phyloP scores from a whole-genome alignment of 2,888 invertebrate genomes.

The Steinernema carpocapsae region DNA sequence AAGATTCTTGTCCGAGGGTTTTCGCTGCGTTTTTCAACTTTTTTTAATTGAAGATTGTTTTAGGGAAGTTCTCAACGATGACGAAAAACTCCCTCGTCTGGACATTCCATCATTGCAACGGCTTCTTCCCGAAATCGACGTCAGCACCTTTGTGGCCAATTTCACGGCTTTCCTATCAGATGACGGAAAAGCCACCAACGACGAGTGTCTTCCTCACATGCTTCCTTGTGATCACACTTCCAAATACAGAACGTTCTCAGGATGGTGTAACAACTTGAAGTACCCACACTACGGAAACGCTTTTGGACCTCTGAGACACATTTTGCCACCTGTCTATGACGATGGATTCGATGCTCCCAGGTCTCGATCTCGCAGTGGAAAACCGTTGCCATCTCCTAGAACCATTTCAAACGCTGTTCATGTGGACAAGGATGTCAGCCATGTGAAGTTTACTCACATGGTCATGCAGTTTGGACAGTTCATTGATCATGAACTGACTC shows the following conservation, averaged over 20 bases:
- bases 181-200: conserved; percentile 45
- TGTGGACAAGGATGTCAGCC: conserved; percentile 52
- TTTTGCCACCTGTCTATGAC: conserved; percentile 61
- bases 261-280: conserved; percentile 67
- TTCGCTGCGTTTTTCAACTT: neutral
- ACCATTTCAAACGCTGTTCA: conserved; percentile 86
- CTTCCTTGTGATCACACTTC: conserved; percentile 67
- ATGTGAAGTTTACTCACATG: conserved; percentile 61
- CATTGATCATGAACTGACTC: conserved; percentile 68
- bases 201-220: conserved; percentile 49
- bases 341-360: conserved; percentile 60
- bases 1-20: conserved; percentile 48
- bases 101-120: conserved; percentile 46
- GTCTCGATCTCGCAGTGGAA: conserved; percentile 71
- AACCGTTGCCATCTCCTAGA: conserved; percentile 82
- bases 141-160: conserved; percentile 51
- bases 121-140: conserved; percentile 51
- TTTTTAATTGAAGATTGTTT: conserved; percentile 18
- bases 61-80: conserved; percentile 40
- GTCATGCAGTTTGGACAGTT: conserved; percentile 68
- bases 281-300: conserved; percentile 60
- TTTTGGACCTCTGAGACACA: conserved; percentile 57
- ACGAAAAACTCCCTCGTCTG: conserved; percentile 48
- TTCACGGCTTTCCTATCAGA: conserved; percentile 52
- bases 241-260: conserved; percentile 54